These are phyloP conservation scores for Neomonachus schauinslandi DNA, from an alignment of 2,113 vertebrate genomes.

Conservation along the genomic window DNA sequence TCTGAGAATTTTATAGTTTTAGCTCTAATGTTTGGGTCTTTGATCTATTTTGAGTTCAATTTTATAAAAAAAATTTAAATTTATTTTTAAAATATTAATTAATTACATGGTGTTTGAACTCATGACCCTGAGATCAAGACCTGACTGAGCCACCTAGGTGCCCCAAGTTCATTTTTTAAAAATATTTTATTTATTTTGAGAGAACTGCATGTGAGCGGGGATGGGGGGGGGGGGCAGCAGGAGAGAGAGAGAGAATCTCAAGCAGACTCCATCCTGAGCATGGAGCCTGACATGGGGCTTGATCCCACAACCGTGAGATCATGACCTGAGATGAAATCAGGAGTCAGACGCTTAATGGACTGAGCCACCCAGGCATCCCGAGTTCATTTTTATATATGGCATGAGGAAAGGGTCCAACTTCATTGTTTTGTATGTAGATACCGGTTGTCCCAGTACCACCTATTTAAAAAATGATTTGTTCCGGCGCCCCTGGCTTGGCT, in stretches of 20 bases:
- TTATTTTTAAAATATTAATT: not conserved
- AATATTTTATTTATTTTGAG: not conserved
- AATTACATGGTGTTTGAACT: not conserved
- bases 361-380: not conserved
- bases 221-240: not conserved
- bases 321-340: not conserved
- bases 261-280: not conserved
- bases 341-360: not conserved
- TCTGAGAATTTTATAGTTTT: not conserved
- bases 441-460: not conserved
- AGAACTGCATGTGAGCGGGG: not conserved
- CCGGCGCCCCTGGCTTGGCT: not conserved
- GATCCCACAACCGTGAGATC: not conserved
- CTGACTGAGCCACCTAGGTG: not conserved
- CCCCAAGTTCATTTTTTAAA: not conserved
- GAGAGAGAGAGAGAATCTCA: not conserved
- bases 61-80: not conserved
- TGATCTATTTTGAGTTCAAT: not conserved
- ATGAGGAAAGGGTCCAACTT: not conserved
- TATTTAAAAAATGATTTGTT: not conserved
- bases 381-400: not conserved
- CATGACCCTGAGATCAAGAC: not conserved
- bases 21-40: not conserved
- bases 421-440: not conserved
- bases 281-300: not conserved